A percentile compares a stretch with the other conserved stretches of the same genome.
These are phyloP conservation scores for Syrmaticus mikado DNA, from an alignment of 2,113 vertebrate species.

Conservation along the genomic window DNA sequence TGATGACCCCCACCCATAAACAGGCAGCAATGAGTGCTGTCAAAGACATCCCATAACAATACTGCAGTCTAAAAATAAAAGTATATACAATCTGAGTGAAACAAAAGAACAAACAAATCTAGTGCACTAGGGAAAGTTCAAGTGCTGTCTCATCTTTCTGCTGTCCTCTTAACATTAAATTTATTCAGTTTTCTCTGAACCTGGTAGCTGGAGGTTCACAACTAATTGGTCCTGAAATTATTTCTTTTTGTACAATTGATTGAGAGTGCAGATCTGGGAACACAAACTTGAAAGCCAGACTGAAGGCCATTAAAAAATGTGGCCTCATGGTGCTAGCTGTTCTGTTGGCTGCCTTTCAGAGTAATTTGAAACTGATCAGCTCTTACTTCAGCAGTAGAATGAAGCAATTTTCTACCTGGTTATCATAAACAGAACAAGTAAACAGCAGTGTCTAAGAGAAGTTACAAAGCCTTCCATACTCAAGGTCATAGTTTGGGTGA, in stretches of 20 bases:
- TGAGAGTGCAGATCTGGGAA: constrained; percentile 22
- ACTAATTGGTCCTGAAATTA: constrained; percentile 53
- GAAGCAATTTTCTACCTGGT: constrained; percentile 45
- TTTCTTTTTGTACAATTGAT: constrained; percentile 31
- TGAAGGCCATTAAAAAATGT: constrained; percentile 4
- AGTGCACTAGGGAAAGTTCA: not conserved
- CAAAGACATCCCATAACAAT: not conserved
- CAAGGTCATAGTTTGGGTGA: not conserved
- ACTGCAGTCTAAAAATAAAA: not conserved
- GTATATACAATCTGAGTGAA: not conserved
- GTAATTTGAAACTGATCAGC: constrained; percentile 23
- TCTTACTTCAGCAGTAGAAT: constrained; percentile 18
- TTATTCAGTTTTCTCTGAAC: constrained; percentile 7
- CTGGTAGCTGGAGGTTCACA: not conserved
- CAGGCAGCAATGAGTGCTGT: not conserved
- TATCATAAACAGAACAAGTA: constrained; percentile 58
- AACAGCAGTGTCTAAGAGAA: constrained; percentile 22
- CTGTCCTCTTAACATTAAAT: not conserved
- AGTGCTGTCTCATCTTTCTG: not conserved
- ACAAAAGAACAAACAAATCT: not conserved
- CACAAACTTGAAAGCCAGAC: constrained; percentile 6
- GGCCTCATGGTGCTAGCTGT: constrained; percentile 11
- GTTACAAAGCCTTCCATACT: constrained; percentile 1
- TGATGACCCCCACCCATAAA: not conserved
- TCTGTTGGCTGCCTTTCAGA: constrained; percentile 50